Evolutionary conservation across 2,797 vertebrate genomes (phyloP).

Genomic region (Rhinoraja longicauda): DNA sequence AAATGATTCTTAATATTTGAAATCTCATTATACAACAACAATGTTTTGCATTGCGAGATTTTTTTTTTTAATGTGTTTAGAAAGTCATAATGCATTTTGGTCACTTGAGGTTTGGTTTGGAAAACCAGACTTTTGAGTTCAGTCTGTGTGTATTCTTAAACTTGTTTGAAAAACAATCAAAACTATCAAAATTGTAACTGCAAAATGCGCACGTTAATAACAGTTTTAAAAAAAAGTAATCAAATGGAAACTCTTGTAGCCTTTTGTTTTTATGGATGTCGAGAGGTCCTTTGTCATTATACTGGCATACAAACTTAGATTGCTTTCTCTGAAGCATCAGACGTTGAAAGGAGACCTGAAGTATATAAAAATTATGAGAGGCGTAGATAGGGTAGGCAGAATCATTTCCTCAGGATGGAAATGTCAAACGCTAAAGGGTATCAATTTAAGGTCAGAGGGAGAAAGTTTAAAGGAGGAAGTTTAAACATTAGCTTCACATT

Average conservation of each 20-base stretch:
- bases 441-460: too few relatives aligned
- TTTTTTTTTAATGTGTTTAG: not conserved
- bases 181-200: not conserved
- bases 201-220: not conserved
- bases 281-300: not conserved
- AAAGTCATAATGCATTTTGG: not conserved
- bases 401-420: too few relatives aligned
- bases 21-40: not conserved
- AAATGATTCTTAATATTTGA: not conserved
- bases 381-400: too few relatives aligned
- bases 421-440: too few relatives aligned
- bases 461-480: too few relatives aligned
- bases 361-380: too few relatives aligned
- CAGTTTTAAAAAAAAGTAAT: not conserved
- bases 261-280: not conserved
- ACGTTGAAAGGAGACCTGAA: too few relatives aligned
- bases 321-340: too few relatives aligned
- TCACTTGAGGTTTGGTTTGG: not conserved
- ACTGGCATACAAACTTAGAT: too few relatives aligned
- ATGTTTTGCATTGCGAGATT: not conserved
- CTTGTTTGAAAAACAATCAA: not conserved
- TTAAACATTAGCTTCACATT: too few relatives aligned
- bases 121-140: constrained; percentile 40
- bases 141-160: constrained; percentile 12
- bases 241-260: not conserved